Evolutionary conservation across 2,888 invertebrate species (phyloP), one percentile per base, ranked within the genome.

Genomic region (Brachypalpus laphriformis): DNA sequence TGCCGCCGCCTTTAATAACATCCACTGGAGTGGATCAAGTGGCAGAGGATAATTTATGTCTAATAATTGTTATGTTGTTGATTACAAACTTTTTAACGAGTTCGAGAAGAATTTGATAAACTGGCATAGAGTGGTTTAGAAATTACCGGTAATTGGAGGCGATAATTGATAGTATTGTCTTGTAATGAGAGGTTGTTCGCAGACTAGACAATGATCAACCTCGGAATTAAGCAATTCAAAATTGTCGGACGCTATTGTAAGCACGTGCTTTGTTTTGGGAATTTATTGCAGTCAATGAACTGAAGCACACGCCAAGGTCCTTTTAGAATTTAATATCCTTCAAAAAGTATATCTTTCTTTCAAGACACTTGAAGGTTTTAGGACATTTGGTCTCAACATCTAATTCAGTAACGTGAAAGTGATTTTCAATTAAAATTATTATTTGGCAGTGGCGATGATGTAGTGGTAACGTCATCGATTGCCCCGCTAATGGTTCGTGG

Each of bases 51-150:
- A 40, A 40, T 68, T n/a, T 25, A 28, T 56, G 16, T 28, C 37
- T 28, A 18, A 14, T 66, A 66, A 66, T 34, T 49, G 37, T 37
- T 25, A 40, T 66, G 37, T 25, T 51, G 20, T 20, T 49, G 34
- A 65, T 65, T 65, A 49, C 16, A 8, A 11, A n/a, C 18, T 4
- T 63, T 25, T 34, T 28, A 63, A 47, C 31, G 31, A 20, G 20
- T 31, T 63, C 20, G 47, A 8, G 31, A 63, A 47, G 47, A 63
- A 20, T 34, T 63, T 47, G 51, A 28, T 72, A 42, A 31, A 63
- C 42, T 34, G 72, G 34, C 40, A 54, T 28, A n/a, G 14, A 22
- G 22, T 8, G 6, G 11, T n/a, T 42, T 16, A 2, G 57, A 47
- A 57, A 57, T 57, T 28, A 57, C 28, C 16, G 6, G 47, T 71